Evolutionary conservation across 2,888 invertebrate species (phyloP), one percentile per base, ranked within the genome.

Genomic region (Aleiodes testaceus): DNA sequence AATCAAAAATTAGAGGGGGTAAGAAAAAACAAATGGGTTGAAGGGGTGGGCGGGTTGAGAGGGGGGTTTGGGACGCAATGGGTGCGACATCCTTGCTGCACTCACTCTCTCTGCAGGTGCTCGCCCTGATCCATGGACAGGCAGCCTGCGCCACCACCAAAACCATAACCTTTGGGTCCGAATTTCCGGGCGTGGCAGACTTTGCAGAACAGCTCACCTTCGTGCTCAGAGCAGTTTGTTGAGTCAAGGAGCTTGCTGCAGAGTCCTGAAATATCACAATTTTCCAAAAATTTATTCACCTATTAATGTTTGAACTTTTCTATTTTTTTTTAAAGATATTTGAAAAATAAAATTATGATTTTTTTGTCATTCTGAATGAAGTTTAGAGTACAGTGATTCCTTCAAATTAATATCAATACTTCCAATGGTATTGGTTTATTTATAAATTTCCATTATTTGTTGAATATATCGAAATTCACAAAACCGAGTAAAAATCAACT

Each of bases 211-310:
- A 99, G 92, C 89, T 97, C 95, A 86, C 95, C 95, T 87, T 97
- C 97, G 91, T 99, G 99, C 89, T 98, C 97, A 84, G 97, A 92
- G 91, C 97, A 97, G 91, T 97, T 99, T 91, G 98, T 98, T 84
- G 98, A 98, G 90, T 99, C 99, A 89, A 99, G 92, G 91, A 96
- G 92, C 91, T 99, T 99, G 90, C 95, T 93, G 93, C 99, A 99
- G 91, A 98, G 91, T 88, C 95, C 97, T 97, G 88, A 14, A 84
- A 83, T 49, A 55, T 30, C 67, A 61, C 12, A 55, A 12, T 3
- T 22, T 26, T 20, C 6, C 4, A 26, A 12, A 55, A 11, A 26
- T 36, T 26, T 44, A 30, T 22, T 70, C 26, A 26, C 3, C 26
- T 26, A 26, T 26, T 0, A n/a, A n/a, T n/a, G n/a, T n/a, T n/a